phyloP scores from a whole-genome alignment of 2,797 vertebrate species.

The Lepidocolaptes lacrymiger region DNA sequence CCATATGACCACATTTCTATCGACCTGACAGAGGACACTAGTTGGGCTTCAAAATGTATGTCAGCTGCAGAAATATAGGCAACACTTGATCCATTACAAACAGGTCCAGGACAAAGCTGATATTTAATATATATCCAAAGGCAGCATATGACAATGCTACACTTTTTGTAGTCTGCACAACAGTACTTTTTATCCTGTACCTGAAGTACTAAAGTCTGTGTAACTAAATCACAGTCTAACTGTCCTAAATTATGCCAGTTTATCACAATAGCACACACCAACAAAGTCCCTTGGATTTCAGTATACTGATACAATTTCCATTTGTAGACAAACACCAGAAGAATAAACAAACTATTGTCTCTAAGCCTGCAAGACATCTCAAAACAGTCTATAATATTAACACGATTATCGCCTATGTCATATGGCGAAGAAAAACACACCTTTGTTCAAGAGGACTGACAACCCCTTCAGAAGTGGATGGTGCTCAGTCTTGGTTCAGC shows the following conservation, averaged over 20 bases:
- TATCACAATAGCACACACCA: not conserved
- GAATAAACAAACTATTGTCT: not conserved
- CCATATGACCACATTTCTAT: not conserved
- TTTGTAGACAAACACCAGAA: not conserved
- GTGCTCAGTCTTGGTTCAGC: not conserved
- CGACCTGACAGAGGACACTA: not conserved
- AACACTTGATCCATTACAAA: not conserved
- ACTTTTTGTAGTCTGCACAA: not conserved
- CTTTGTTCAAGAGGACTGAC: not conserved
- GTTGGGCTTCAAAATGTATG: not conserved
- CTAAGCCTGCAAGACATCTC: not conserved
- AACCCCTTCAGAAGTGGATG: not conserved
- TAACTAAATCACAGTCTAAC: not conserved
- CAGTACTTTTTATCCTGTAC: not conserved
- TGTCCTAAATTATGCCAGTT: not conserved
- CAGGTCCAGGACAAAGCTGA: not conserved
- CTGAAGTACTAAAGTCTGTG: not conserved
- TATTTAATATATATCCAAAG: not conserved
- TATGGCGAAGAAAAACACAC: not conserved
- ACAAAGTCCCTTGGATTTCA: not conserved
- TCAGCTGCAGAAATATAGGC: not conserved
- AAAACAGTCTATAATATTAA: not conserved
- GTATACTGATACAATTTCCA: not conserved
- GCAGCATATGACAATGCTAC: not conserved
- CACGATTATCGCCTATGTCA: accelerated